Percentiles rank a stretch among this genome's conserved stretches.
phyloP scores from a whole-genome alignment of 2,797 vertebrate species.

The Dallia pectoralis region DNA sequence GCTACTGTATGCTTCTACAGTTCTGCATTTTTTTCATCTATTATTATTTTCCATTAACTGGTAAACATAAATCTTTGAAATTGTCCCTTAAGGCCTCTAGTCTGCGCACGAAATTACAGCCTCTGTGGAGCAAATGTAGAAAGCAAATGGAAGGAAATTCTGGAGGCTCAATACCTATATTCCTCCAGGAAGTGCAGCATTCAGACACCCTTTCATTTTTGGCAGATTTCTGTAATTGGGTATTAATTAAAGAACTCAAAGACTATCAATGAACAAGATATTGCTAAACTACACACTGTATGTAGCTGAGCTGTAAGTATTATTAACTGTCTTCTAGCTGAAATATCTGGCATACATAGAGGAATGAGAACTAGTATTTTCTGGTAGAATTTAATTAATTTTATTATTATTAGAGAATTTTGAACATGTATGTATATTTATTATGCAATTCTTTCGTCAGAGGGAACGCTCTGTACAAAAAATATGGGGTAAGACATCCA shows the following conservation, averaged over 20 bases:
- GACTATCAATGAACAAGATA: not conserved
- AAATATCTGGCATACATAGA: conserved; percentile 69
- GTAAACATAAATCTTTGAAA: conserved; percentile 30
- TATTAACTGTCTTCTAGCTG: not conserved
- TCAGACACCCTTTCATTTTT: conserved; percentile 43
- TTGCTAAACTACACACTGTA: not conserved
- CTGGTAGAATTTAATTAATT: conserved; percentile 61
- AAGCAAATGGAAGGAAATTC: conserved; percentile 33
- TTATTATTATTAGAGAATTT: conserved; percentile 32
- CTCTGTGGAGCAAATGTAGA: conserved; percentile 22
- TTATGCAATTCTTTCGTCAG: too few species aligned
- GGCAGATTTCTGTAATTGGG: conserved; percentile 5
- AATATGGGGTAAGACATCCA: too few species aligned
- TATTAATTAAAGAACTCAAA: conserved; percentile 50
- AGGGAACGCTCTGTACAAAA: too few species aligned
- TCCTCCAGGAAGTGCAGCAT: conserved; percentile 35
- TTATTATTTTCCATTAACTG: conserved; percentile 4
- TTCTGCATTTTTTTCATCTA: not conserved
- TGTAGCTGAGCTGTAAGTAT: not conserved
- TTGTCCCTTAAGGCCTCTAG: not conserved
- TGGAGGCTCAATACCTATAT: conserved; percentile 39
- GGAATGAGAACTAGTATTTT: conserved; percentile 52
- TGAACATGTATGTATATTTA: too few species aligned
- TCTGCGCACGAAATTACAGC: not conserved
- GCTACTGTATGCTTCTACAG: not conserved